Percentiles rank a stretch among this genome's conserved stretches.
Evolutionary conservation across 2,888 invertebrate genomes (phyloP).

Genomic region (Chalcosyrphus nemorum): DNA sequence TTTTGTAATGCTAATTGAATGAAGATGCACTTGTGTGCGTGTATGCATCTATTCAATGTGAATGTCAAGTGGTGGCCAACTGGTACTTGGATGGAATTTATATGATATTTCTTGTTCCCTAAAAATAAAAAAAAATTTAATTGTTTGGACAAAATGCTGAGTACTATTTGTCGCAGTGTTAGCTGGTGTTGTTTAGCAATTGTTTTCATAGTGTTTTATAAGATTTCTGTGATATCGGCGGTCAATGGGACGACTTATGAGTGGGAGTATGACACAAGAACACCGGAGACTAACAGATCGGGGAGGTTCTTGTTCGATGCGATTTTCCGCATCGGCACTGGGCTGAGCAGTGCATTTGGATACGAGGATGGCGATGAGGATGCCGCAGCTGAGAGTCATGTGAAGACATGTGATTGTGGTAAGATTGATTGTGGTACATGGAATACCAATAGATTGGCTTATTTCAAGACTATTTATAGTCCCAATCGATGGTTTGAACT

Average conservation of each 20-base stretch:
- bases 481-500: no score
- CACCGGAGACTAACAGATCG: constrained; percentile 82
- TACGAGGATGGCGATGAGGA: constrained; percentile 85
- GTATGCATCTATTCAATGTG: constrained; percentile 54
- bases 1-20: constrained; percentile 32
- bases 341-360: constrained; percentile 80
- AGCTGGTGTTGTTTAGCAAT: constrained; percentile 51
- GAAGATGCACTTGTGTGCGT: constrained; percentile 48
- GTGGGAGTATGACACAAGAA: constrained; percentile 21
- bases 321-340: constrained; percentile 86
- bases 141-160: constrained; percentile 42
- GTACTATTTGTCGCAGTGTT: constrained; percentile 37
- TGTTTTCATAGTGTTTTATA: constrained; percentile 34
- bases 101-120: constrained; percentile 5
- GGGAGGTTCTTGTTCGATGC: constrained; percentile 89
- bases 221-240: constrained; percentile 58
- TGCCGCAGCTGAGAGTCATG: constrained; percentile 84
- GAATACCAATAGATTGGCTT: no score
- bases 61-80: constrained; percentile 57
- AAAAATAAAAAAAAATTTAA: neutral
- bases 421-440: constrained; percentile 73
- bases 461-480: no score
- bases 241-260: constrained; percentile 33
- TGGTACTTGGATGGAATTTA: constrained; percentile 12
- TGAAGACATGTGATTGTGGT: constrained; percentile 90